Evolutionary conservation across 2,113 vertebrate species (phyloP).

Genomic region (Eudorcas thomsonii): DNA sequence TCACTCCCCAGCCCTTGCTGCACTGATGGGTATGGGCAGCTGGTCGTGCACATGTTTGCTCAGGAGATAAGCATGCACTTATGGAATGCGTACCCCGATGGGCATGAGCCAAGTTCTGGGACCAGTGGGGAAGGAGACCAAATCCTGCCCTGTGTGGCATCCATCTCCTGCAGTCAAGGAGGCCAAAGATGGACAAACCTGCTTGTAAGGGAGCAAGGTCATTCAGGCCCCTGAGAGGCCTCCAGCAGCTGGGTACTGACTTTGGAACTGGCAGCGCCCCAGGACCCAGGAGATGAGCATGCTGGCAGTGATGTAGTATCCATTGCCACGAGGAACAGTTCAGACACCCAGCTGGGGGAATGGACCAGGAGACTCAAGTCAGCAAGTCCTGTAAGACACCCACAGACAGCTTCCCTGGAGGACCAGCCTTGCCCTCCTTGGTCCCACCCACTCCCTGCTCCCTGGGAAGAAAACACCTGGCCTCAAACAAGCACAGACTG

Average conservation of each 20-base stretch:
- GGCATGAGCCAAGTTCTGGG: neutral
- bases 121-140: neutral
- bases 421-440: too few species aligned
- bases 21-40: neutral
- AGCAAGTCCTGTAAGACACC: neutral
- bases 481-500: neutral
- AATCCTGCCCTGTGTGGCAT: neutral
- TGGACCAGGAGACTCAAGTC: neutral
- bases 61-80: neutral
- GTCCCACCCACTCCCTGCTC: neutral
- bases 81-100: fast-evolving
- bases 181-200: fast-evolving
- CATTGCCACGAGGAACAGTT: neutral
- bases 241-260: neutral
- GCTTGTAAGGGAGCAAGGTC: neutral
- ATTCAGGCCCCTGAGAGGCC: neutral
- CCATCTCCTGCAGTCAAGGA: neutral
- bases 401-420: neutral
- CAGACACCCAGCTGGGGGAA: neutral
- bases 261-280: neutral
- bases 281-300: neutral
- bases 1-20: neutral
- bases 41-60: neutral
- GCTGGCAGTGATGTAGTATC: neutral
- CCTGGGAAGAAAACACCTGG: neutral